Evolutionary conservation across 2,113 vertebrate genomes (phyloP).

Genomic region (Macrotis lagotis): DNA sequence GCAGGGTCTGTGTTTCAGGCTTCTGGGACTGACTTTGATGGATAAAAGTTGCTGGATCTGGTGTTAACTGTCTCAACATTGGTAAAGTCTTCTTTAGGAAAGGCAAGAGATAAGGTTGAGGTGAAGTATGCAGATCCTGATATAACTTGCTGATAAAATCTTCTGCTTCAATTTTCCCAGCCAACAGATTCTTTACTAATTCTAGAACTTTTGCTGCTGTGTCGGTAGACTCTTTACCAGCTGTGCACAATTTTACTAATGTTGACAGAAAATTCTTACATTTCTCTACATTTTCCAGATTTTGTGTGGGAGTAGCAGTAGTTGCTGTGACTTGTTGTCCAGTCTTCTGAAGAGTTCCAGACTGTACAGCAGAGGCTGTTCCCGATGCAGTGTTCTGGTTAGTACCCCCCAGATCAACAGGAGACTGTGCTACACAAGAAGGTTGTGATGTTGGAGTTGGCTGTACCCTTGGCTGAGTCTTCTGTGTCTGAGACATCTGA

Average conservation of each 20-base stretch:
- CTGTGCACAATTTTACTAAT: slow-evolving; percentile 97
- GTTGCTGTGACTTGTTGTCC: slow-evolving; percentile 87
- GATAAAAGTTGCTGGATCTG: slow-evolving; percentile 96
- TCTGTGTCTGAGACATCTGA: slow-evolving; percentile 90
- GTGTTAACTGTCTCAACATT: slow-evolving; percentile 95
- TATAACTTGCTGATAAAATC: too few species aligned
- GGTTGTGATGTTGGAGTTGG: too few species aligned
- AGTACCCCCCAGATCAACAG: slow-evolving; percentile 88
- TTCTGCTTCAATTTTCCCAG: slow-evolving; percentile 96
- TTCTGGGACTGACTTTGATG: slow-evolving; percentile 95
- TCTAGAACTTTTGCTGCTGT: slow-evolving; percentile 95
- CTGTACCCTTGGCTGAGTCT: too few species aligned
- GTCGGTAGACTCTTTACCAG: slow-evolving; percentile 94
- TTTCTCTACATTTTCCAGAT: slow-evolving; percentile 99
- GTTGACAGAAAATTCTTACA: slow-evolving; percentile 98
- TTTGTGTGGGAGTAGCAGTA: slow-evolving; percentile 91
- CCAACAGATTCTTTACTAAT: slow-evolving; percentile 94
- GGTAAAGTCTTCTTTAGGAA: slow-evolving; percentile 99
- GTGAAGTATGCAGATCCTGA: slow-evolving; percentile 97
- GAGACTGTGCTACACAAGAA: slow-evolving; percentile 89
- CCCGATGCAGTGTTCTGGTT: slow-evolving; percentile 86
- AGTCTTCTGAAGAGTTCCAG: slow-evolving; percentile 89
- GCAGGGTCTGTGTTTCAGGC: slow-evolving; percentile 85
- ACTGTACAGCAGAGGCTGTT: slow-evolving; percentile 88
- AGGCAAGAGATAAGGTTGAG: slow-evolving; percentile 99